A percentile compares a stretch with the other conserved stretches of the same genome.
phyloP scores from a whole-genome alignment of 2,888 invertebrate species.

The Balanococcus diminutus region DNA sequence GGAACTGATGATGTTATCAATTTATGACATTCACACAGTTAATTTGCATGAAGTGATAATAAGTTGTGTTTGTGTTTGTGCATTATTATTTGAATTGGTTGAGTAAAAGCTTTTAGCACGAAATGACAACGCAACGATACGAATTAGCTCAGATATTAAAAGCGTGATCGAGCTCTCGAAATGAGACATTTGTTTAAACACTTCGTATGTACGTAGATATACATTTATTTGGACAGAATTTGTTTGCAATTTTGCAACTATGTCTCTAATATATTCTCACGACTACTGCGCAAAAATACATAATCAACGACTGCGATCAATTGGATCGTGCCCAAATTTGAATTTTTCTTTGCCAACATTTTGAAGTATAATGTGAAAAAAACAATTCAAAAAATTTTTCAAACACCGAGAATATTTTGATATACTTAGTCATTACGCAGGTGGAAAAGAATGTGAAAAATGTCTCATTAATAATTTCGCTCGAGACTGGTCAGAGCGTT shows the following conservation, averaged over 20 bases:
- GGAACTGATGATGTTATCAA: not conserved
- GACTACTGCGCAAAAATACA: not conserved
- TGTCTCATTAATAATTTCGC: not conserved
- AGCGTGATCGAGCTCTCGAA: not conserved
- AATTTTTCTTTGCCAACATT: not conserved
- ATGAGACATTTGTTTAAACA: not conserved
- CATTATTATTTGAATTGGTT: not conserved
- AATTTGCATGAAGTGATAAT: conserved; percentile 1
- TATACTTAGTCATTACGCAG: too few relatives aligned
- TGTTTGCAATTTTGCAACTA: not conserved
- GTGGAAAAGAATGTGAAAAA: not conserved
- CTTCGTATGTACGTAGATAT: not conserved
- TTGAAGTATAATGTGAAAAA: not conserved
- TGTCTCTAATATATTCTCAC: not conserved
- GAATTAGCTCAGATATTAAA: not conserved
- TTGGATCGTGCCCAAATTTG: not conserved
- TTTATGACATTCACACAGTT: not conserved
- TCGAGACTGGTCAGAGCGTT: not conserved
- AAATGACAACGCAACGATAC: too few relatives aligned
- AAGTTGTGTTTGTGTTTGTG: not conserved
- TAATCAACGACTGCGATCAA: not conserved
- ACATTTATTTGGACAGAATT: not conserved
- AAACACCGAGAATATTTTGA: too few relatives aligned
- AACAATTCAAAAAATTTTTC: too few relatives aligned
- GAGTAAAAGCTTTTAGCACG: too few relatives aligned